Evolutionary conservation across 2,888 invertebrate genomes (phyloP), one percentile per base, ranked within the genome.

Genomic region (Mesorhabditis sp.): DNA sequence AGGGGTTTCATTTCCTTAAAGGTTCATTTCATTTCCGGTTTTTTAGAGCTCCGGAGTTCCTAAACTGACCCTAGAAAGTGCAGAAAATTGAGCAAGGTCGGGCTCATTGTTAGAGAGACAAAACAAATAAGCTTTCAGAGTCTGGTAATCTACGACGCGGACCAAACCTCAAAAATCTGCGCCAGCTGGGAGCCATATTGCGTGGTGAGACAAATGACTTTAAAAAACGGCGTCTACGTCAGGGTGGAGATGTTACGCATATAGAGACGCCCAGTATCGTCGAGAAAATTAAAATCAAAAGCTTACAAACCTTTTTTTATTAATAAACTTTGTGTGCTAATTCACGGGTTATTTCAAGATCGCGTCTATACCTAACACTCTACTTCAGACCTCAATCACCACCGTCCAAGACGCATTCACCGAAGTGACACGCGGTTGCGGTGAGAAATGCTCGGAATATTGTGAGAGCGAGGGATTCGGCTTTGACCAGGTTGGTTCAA

Each of bases 401-500:
- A 83, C 83, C 7, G 81, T 80, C 44, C 76, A 83, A 69, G 79
- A 78, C 62, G 81, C 81, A 6, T 83, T 83, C 69, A 82, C 83
- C 0, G 78, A 79, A 43, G 80, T 83, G 41, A 74, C 74, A 43
- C 65, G 83, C 41, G 78, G 80, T 63, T 83, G 83, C 63, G 81
- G 81, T 3, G 83, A 76, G 50, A 69, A 75, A 68, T 83, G 83
- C 72, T 76, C 76, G 42, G 77, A 76, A 65, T 70, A 80, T 43
- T 83, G 83, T 69, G 83, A 83, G 65, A 78, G 80, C 7, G 79
- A 77, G 45, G 83, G 83, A 67, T 83, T 81, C 66, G 83, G 83
- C n/a, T 76, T 77, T 41, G 76, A 82, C 73, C 82, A 82, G 74
- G 81, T 81, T 28, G 28, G 28, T 28, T 28, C 28, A 28, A 5